phyloP scores from a whole-genome alignment of 1,140 invertebrate species.

The Pararge aegeria region DNA sequence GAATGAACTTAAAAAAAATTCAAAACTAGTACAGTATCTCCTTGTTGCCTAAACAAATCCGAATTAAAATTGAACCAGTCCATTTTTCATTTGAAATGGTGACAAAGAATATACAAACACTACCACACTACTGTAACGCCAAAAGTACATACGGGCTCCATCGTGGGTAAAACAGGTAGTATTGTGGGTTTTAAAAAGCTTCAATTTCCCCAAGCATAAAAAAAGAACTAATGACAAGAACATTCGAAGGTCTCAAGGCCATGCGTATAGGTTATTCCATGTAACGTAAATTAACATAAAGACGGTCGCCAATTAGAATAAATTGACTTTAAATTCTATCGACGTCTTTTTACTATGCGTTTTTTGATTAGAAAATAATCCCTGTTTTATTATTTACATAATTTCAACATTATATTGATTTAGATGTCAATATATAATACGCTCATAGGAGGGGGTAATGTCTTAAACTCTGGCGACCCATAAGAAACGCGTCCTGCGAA shows the following conservation, averaged over 20 bases:
- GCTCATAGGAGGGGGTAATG: too few relatives aligned
- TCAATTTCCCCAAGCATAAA: background rate
- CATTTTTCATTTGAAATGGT: too few relatives aligned
- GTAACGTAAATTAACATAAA: background rate
- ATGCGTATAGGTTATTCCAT: background rate
- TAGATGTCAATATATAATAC: background rate
- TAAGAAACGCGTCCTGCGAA: too few relatives aligned
- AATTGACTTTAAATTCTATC: conserved; percentile 2
- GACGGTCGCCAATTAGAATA: background rate
- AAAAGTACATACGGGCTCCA: too few relatives aligned
- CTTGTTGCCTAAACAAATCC: too few relatives aligned
- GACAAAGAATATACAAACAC: too few relatives aligned
- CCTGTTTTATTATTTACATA: background rate
- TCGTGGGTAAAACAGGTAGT: too few relatives aligned
- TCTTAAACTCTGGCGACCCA: too few relatives aligned
- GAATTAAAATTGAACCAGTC: too few relatives aligned
- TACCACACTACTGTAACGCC: too few relatives aligned
- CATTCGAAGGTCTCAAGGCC: background rate
- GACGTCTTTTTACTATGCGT: background rate
- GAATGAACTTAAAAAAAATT: too few relatives aligned
- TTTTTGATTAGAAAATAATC: conserved; percentile 8
- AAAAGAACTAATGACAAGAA: background rate
- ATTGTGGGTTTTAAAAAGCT: background rate
- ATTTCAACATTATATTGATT: background rate
- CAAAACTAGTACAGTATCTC: too few relatives aligned